phyloP scores from a whole-genome alignment of 1,140 invertebrate species.

The Tyrophagus putrescentiae region DNA sequence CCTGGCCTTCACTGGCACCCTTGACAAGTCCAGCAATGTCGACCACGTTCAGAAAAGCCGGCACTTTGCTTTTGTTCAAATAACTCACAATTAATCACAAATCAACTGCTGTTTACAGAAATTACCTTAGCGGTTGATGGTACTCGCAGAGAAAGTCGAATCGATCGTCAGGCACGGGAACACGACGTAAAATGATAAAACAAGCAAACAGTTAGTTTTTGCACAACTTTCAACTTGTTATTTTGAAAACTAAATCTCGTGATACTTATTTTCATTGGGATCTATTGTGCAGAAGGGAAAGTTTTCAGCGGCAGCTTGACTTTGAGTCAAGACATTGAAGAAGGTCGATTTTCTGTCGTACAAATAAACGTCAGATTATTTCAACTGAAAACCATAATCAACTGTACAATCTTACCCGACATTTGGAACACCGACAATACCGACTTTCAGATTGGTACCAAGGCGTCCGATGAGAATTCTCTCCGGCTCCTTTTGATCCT shows the following conservation, averaged over 20 bases:
- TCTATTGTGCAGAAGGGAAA: constrained; percentile 99
- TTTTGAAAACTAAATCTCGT: constrained; percentile 25
- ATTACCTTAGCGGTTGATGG: constrained; percentile 83
- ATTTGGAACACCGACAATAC: constrained; percentile 88
- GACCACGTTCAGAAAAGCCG: constrained; percentile 80
- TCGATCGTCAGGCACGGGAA: constrained; percentile 88
- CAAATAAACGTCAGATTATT: constrained; percentile 22
- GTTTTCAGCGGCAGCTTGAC: constrained; percentile 87
- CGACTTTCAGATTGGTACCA: constrained; percentile 91
- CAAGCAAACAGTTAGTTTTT: constrained; percentile 11
- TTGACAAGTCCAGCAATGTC: constrained; percentile 98
- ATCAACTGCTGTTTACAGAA: neutral
- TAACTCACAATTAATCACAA: constrained; percentile 18
- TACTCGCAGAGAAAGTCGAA: constrained; percentile 85
- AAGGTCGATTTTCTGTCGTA: constrained; percentile 77
- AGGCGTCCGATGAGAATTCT: constrained; percentile 83
- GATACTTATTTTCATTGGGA: constrained; percentile 99
- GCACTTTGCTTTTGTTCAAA: constrained; percentile 66
- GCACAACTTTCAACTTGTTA: neutral
- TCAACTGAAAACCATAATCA: constrained; percentile 9
- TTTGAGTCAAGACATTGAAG: constrained; percentile 97
- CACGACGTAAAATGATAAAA: constrained; percentile 56
- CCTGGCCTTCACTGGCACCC: constrained; percentile 92
- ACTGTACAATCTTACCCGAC: constrained; percentile 48
- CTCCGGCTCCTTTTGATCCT: constrained; percentile 60